Percentiles rank a stretch among this genome's conserved stretches.
Conservation (phyloP, 1,140 invertebrate species). For the Caenorhabditis latens region DNA sequence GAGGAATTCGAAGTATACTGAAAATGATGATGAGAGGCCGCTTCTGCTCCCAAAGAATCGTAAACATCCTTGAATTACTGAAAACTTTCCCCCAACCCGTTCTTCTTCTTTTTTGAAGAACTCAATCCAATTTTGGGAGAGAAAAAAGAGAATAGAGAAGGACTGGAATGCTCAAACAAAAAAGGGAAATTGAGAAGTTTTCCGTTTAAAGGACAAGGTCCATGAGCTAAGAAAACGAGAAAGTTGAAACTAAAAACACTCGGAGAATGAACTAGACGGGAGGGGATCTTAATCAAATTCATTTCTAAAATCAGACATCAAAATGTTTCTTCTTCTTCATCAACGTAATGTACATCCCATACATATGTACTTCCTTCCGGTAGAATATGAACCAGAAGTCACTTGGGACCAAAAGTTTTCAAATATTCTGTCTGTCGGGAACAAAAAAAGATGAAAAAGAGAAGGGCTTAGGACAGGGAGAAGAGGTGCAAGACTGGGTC, state of each 20-base stretch:
- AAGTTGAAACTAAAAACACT: constrained; percentile 9
- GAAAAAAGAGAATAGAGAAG: background rate
- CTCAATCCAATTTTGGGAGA: constrained; percentile 2
- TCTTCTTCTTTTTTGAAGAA: background rate
- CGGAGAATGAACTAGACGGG: background rate
- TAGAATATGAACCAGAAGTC: background rate
- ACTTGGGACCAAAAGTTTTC: background rate
- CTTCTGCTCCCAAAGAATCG: constrained; percentile 13
- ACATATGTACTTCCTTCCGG: constrained; percentile 26
- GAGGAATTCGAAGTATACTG: background rate
- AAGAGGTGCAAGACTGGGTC: constrained; percentile 1
- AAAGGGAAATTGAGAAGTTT: constrained; percentile 17
- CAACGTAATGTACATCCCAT: too few relatives aligned
- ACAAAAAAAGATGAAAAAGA: background rate
- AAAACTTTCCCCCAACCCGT: background rate
- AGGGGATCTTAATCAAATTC: background rate
- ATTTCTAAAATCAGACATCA: constrained; percentile 18
- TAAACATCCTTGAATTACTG: constrained; percentile 40
- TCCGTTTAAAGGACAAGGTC: constrained; percentile 13
- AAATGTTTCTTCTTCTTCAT: background rate
- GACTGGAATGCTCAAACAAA: background rate
- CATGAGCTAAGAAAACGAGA: background rate
- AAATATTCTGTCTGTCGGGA: background rate
- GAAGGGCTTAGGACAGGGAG: background rate
- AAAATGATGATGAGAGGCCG: constrained; percentile 15